phyloP scores from a whole-genome alignment of 2,113 vertebrate genomes.

The Turnix velox region DNA sequence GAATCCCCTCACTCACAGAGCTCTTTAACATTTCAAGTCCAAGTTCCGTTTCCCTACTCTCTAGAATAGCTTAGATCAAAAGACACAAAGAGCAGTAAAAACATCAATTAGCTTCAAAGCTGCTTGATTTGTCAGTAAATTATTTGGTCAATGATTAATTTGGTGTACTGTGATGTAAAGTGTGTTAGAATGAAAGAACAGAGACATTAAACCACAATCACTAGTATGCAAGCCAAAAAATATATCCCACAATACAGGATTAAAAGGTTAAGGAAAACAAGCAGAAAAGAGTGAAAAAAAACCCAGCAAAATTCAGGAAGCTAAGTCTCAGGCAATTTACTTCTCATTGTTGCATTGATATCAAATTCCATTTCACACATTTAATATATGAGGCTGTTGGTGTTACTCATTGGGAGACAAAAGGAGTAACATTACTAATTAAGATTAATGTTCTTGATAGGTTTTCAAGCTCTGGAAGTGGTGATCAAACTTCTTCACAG shows the following conservation, averaged over 20 bases:
- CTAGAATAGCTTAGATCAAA: slow-evolving; percentile 37
- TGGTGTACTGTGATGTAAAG: slow-evolving; percentile 30
- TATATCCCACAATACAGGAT: neutral
- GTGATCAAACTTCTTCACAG: slow-evolving; percentile 7
- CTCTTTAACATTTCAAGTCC: slow-evolving; percentile 24
- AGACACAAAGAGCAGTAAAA: slow-evolving; percentile 40
- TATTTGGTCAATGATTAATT: neutral
- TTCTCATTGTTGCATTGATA: slow-evolving; percentile 26
- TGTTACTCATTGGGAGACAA: slow-evolving; percentile 59
- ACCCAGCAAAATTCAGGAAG: slow-evolving; percentile 17
- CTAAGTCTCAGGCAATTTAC: slow-evolving; percentile 3
- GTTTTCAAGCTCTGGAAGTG: slow-evolving; percentile 16
- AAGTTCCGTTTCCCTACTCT: neutral
- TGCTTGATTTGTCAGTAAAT: neutral
- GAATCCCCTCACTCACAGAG: neutral
- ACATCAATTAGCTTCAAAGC: slow-evolving; percentile 51
- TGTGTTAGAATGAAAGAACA: slow-evolving; percentile 13
- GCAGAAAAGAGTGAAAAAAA: neutral
- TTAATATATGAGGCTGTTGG: slow-evolving; percentile 13
- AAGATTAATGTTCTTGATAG: slow-evolving; percentile 31
- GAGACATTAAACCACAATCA: neutral
- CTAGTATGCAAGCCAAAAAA: neutral
- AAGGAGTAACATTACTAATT: slow-evolving; percentile 49
- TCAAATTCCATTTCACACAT: slow-evolving; percentile 52
- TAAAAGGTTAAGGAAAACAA: neutral